These are phyloP conservation scores for Gnatocerus cornutus DNA, from an alignment of 2,888 invertebrate genomes.

Conservation along the genomic window DNA sequence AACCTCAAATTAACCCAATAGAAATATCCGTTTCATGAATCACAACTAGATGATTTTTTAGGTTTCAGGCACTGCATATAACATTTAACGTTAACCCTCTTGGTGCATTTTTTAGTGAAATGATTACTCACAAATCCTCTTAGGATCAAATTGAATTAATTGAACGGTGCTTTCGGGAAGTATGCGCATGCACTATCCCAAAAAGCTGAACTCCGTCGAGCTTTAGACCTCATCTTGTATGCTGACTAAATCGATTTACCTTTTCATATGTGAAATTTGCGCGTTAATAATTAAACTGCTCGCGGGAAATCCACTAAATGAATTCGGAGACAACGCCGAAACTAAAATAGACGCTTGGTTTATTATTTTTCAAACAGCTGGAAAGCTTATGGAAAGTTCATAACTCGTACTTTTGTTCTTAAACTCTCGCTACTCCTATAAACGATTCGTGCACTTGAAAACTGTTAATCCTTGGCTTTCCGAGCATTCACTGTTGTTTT, in stretches of 20 bases:
- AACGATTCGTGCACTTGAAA: constrained; percentile 39
- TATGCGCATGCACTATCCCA: constrained; percentile 31
- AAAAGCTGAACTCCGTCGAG: constrained; percentile 30
- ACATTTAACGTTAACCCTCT: constrained; percentile 24
- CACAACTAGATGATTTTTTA: constrained; percentile 20
- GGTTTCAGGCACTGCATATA: constrained; percentile 11
- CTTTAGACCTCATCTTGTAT: constrained; percentile 22
- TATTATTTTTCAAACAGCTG: constrained; percentile 30
- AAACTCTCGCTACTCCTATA: constrained; percentile 25
- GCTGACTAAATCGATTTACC: constrained; percentile 33
- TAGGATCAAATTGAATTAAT: constrained; percentile 36
- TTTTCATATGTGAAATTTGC: constrained; percentile 27
- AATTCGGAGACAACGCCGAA: constrained; percentile 15
- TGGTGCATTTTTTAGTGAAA: constrained; percentile 32
- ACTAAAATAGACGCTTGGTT: background rate
- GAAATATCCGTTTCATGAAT: constrained; percentile 36
- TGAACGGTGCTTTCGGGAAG: constrained; percentile 32
- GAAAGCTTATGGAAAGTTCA: constrained; percentile 34
- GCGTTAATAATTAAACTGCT: constrained; percentile 33
- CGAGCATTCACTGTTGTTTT: constrained; percentile 12
- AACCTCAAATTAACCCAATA: constrained; percentile 34
- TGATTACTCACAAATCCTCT: constrained; percentile 32
- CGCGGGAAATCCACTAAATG: constrained; percentile 11
- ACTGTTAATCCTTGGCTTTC: constrained; percentile 37
- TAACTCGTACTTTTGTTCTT: constrained; percentile 35